Percentiles rank a stretch among this genome's conserved stretches.
Evolutionary conservation across 2,797 vertebrate species (phyloP).

Genomic region (Paedocypris micromegethes): DNA sequence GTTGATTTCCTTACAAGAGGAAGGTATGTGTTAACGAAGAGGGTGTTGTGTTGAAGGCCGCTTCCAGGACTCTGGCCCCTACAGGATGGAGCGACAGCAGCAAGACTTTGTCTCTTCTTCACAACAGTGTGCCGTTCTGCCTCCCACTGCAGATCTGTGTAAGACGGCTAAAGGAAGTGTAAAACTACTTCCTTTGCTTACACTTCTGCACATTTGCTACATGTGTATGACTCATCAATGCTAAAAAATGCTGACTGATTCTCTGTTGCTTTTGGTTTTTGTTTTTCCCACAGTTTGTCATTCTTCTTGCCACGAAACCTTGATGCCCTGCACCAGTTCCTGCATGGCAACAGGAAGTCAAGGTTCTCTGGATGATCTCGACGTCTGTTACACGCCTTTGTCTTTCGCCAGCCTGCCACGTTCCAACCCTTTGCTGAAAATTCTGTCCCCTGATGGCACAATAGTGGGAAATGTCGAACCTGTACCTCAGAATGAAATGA

Average conservation of each 20-base stretch:
- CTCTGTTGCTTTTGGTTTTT: not conserved
- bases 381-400: slow-evolving; percentile 45
- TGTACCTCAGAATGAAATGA: slow-evolving; percentile 71
- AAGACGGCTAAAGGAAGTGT: not conserved
- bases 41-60: slow-evolving; percentile 18
- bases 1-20: not conserved
- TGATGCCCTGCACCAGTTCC: slow-evolving; percentile 28
- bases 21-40: not conserved
- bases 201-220: not conserved
- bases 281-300: not conserved
- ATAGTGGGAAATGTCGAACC: slow-evolving; percentile 73
- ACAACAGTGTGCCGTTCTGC: slow-evolving; percentile 67
- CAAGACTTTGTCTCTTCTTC: slow-evolving; percentile 68
- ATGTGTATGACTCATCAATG: slow-evolving; percentile 4
- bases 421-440: slow-evolving; percentile 28
- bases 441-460: slow-evolving; percentile 57
- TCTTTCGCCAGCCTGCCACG: slow-evolving; percentile 53
- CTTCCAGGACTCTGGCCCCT: slow-evolving; percentile 17
- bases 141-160: slow-evolving; percentile 50
- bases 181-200: not conserved
- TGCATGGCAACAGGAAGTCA: slow-evolving; percentile 22
- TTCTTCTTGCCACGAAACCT: slow-evolving; percentile 1
- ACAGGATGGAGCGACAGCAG: slow-evolving; percentile 32
- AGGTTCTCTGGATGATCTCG: slow-evolving; percentile 50
- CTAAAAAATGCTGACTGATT: not conserved